Evolutionary conservation across 2,113 vertebrate genomes (phyloP), one percentile per base, ranked within the genome.

Genomic region (Cyanocitta stelleri): DNA sequence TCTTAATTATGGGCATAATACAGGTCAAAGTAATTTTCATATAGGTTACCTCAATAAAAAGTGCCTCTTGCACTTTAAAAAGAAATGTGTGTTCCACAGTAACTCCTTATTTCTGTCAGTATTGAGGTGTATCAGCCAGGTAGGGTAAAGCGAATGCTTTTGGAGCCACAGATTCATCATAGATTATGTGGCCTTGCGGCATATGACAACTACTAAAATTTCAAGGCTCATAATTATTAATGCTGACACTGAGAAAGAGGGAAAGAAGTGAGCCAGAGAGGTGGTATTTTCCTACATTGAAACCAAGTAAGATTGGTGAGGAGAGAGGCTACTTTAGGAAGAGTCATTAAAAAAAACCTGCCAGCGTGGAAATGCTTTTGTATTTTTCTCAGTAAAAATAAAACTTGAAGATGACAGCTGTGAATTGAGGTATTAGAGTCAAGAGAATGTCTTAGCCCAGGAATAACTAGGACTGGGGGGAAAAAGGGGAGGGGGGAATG

Each of bases 401-500:
- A 69, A 73, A 68, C 15, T 68, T 39, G 35, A 82, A 69, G 26
- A 24, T 48, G 44, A 37, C 35, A 56, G 55, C 30, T 74, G 82
- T 67, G 29, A 54, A 46, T 35, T 71, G 63, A 85, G 39, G 10
- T 13, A 20, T 46, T 81, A 55, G 20, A 77, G 13, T 61, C 16
- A 81, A 73, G 54, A 72, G 46, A 66, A 72, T 29, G 2, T 22
- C 19, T 63, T 75, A 22, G 56, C 32, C 16, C 4, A 26, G 23
- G 33, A 44, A 22, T 73, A 39, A 32, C 10, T 39, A 1, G 24
- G 19, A 19, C 20, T 1, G 20, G 1, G 7, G 18, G 5, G 11
- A 3, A 3, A 22, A 24, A 2, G 4, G 3, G 13, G 1, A 8
- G 4, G 11, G 6, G 6, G 22, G 3, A 16, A 33, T 51, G 7